Conservation (phyloP, 2,113 vertebrate species). For the Alethe castanea region DNA sequence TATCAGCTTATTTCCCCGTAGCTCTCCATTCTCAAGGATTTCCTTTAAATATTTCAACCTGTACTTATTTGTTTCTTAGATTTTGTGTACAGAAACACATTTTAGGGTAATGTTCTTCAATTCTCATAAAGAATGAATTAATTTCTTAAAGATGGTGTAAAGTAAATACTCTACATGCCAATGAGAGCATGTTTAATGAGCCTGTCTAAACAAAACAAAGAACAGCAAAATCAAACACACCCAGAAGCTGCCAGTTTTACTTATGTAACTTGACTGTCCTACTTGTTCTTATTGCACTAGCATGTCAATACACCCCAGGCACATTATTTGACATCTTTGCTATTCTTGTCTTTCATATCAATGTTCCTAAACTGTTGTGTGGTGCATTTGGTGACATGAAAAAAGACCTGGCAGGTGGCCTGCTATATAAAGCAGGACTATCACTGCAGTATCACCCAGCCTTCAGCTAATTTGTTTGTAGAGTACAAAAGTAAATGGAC, state of each 20-base stretch:
- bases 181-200: neutral
- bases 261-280: neutral
- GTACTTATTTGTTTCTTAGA: neutral
- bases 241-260: neutral
- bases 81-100: neutral
- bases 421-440: neutral
- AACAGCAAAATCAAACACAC: neutral
- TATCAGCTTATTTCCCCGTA: neutral
- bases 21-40: neutral
- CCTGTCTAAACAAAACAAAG: neutral
- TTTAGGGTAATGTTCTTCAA: neutral
- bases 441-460: neutral
- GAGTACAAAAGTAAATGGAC: neutral
- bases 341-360: neutral
- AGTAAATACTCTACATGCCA: neutral
- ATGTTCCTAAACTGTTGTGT: neutral
- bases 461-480: neutral
- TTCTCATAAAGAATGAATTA: neutral
- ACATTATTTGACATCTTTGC: neutral
- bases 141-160: neutral
- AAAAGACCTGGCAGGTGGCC: neutral
- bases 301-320: neutral
- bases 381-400: neutral
- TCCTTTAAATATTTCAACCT: neutral
- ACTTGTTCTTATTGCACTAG: neutral